These are phyloP conservation scores for Opisthocomus hoazin DNA, from an alignment of 2,113 vertebrate genomes.

Conservation along the genomic window DNA sequence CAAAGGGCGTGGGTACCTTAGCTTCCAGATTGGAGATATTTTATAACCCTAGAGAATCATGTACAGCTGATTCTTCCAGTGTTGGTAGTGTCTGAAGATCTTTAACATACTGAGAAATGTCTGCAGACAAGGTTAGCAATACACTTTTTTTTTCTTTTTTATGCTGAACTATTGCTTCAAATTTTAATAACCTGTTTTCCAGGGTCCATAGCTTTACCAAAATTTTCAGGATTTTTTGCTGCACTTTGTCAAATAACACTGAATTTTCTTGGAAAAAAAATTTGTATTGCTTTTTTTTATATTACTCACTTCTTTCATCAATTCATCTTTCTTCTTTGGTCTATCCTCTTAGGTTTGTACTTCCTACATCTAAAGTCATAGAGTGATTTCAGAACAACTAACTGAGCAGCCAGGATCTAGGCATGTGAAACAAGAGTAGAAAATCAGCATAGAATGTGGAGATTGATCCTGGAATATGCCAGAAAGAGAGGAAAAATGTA, in stretches of 20 bases:
- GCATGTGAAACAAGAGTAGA: neutral
- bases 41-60: neutral
- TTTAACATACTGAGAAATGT: neutral
- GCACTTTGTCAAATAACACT: neutral
- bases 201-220: neutral
- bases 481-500: neutral
- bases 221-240: neutral
- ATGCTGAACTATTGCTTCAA: neutral
- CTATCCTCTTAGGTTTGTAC: neutral
- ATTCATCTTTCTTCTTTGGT: neutral
- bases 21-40: neutral
- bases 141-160: fast-evolving
- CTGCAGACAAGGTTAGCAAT: neutral
- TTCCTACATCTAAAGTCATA: neutral
- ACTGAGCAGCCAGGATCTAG: neutral
- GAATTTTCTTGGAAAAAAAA: neutral
- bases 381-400: neutral
- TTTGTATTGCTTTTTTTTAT: neutral
- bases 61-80: neutral
- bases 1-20: neutral
- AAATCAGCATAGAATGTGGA: fast-evolving
- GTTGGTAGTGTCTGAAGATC: neutral
- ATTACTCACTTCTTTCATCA: neutral
- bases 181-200: neutral
- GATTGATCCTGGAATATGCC: neutral